Percentiles rank a stretch among this genome's conserved stretches.
phyloP scores from a whole-genome alignment of 2,888 invertebrate genomes.

The Hypomecis punctinalis region DNA sequence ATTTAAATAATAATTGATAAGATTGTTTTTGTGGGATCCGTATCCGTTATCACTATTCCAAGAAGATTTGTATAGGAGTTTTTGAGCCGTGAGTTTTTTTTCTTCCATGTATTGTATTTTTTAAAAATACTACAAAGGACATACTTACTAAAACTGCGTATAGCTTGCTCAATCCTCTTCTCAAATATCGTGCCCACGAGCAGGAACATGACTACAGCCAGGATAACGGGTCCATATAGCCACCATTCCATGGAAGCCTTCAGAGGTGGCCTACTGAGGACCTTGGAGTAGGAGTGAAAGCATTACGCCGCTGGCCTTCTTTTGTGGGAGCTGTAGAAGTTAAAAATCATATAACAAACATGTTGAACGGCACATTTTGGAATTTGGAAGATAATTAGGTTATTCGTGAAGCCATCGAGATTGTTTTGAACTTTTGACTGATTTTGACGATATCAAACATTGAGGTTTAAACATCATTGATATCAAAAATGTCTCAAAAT shows the following conservation, averaged over 20 bases:
- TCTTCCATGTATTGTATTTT: no score
- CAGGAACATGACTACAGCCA: slow-evolving; percentile 70
- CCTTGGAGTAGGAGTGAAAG: neutral
- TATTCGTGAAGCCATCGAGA: slow-evolving; percentile 5
- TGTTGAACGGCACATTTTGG: neutral
- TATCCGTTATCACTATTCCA: no score
- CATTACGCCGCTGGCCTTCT: neutral
- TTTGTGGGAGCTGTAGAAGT: neutral
- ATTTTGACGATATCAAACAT: no score
- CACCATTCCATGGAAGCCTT: slow-evolving; percentile 61
- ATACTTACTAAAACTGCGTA: slow-evolving; percentile 62
- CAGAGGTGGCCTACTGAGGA: neutral
- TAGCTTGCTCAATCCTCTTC: slow-evolving; percentile 57
- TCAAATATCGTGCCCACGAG: slow-evolving; percentile 72
- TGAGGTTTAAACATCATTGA: no score
- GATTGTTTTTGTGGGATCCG: no score
- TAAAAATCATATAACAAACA: neutral
- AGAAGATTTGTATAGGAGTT: no score
- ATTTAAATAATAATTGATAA: no score
- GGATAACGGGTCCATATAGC: slow-evolving; percentile 60
- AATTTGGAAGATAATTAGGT: neutral
- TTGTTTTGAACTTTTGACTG: neutral
- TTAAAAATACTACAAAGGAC: neutral
- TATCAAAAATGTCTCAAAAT: no score
- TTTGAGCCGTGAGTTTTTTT: no score